Conservation (phyloP, 2,113 vertebrate species). For the Chroicocephalus ridibundus region DNA sequence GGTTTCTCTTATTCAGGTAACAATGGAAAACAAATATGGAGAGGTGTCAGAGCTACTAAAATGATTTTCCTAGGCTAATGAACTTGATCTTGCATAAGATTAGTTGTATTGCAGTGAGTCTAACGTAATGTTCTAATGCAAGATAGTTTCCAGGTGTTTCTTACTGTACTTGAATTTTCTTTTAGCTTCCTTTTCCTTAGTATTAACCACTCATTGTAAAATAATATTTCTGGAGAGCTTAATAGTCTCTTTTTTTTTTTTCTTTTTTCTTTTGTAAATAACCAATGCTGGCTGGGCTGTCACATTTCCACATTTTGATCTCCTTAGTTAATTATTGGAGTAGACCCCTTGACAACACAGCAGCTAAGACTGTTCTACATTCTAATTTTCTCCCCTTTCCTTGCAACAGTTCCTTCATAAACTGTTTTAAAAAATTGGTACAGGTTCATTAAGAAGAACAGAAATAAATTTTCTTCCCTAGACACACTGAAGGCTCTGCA, state of each 20-base stretch:
- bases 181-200: neutral
- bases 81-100: neutral
- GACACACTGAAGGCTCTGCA: neutral
- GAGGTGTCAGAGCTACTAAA: neutral
- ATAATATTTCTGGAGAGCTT: neutral
- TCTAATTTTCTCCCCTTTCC: neutral
- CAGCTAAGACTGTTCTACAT: neutral
- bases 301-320: neutral
- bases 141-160: neutral
- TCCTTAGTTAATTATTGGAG: neutral
- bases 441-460: neutral
- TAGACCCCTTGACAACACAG: neutral
- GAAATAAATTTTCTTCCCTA: neutral
- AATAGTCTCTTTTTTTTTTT: rapidly evolving
- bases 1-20: neutral
- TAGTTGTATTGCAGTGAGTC: neutral
- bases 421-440: neutral
- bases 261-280: neutral
- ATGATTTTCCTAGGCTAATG: neutral
- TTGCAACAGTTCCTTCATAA: neutral
- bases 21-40: neutral
- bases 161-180: neutral
- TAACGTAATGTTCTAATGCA: neutral
- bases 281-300: neutral
- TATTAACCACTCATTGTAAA: neutral